These are phyloP conservation scores for Hydrotaea cyrtoneurina DNA, from an alignment of 2,888 invertebrate genomes.

Conservation along the genomic window DNA sequence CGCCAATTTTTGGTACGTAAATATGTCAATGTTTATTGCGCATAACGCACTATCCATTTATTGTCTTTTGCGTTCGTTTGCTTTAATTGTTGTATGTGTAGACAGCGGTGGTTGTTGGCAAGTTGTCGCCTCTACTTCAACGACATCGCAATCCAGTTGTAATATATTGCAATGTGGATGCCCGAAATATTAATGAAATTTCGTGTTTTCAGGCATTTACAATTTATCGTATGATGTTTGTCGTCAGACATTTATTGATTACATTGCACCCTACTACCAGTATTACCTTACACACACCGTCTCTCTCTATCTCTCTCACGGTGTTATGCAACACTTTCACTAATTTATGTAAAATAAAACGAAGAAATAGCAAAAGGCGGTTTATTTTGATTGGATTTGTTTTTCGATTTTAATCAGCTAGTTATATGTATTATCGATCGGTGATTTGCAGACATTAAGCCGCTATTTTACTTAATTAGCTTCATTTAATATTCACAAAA, in stretches of 20 bases:
- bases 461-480: constrained; percentile 44
- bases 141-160: no score
- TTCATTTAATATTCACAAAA: constrained; percentile 39
- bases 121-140: no score
- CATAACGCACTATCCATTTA: no score
- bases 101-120: no score
- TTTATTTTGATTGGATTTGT: constrained; percentile 1
- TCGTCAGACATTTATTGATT: not conserved
- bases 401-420: not conserved
- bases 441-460: constrained; percentile 31
- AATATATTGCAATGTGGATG: no score
- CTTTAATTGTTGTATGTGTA: no score
- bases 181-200: no score
- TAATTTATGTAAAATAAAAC: constrained; percentile 29
- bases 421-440: constrained; percentile 1
- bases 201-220: no score
- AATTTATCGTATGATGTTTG: not conserved
- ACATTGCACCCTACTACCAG: not conserved
- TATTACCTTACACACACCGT: not conserved
- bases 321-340: constrained; percentile 31
- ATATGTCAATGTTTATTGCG: no score
- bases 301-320: no score
- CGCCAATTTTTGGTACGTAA: no score
- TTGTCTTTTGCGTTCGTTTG: no score
- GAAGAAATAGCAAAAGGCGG: not conserved